Conservation (phyloP, 2,113 vertebrate genomes). For the Hyperopisus bebe region DNA sequence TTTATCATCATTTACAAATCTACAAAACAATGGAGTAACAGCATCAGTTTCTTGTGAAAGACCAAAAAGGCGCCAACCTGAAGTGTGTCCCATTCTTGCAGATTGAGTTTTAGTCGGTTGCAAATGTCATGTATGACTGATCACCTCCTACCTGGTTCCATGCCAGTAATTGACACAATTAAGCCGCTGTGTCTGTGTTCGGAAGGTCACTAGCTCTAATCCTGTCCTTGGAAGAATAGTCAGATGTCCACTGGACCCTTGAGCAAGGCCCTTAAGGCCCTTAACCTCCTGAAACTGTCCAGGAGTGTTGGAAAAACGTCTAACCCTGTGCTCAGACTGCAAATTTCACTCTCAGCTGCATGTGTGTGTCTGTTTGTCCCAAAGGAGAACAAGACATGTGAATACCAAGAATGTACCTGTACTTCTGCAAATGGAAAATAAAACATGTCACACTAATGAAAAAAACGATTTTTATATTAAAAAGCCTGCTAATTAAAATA, state of each 20-base stretch:
- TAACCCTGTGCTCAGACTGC: not conserved
- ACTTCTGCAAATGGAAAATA: not conserved
- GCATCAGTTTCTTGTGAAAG: not conserved
- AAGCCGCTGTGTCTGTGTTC: not conserved
- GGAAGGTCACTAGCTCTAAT: not conserved
- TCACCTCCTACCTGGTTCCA: not conserved
- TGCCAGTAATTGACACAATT: not conserved
- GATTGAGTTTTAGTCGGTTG: not conserved
- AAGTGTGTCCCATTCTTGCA: not conserved
- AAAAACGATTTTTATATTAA: not conserved
- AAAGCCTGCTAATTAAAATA: not conserved
- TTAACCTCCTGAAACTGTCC: not conserved
- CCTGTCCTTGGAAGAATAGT: not conserved
- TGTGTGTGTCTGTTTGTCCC: not conserved
- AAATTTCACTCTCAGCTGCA: not conserved
- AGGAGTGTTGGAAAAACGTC: not conserved
- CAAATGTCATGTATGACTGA: not conserved
- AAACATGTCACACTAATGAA: not conserved
- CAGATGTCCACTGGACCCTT: not conserved
- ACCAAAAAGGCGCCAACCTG: not conserved
- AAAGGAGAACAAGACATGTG: not conserved
- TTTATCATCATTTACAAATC: not conserved
- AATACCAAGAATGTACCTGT: not conserved
- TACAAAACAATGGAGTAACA: not conserved
- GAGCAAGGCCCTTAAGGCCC: not conserved